Percentiles rank a stretch among this genome's conserved stretches.
These are phyloP conservation scores for Corbicula japonica DNA, from an alignment of 2,888 invertebrate species.

Conservation along the genomic window DNA sequence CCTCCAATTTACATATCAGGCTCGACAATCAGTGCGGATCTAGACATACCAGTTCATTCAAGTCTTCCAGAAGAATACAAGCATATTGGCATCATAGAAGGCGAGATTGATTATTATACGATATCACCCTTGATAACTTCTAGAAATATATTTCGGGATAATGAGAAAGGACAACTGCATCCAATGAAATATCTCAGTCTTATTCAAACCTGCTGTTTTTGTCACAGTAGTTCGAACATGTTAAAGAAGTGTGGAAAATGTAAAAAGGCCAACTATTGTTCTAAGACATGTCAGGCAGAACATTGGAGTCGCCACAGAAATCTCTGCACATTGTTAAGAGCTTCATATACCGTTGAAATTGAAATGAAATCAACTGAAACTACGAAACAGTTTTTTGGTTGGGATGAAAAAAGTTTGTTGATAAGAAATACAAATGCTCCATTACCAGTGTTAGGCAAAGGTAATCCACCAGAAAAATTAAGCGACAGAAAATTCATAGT, in stretches of 20 bases:
- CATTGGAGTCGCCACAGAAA: slow-evolving; percentile 44
- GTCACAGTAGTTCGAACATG: background rate
- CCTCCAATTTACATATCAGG: too few species aligned
- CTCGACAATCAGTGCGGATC: too few species aligned
- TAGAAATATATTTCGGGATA: slow-evolving; percentile 34
- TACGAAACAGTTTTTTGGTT: background rate
- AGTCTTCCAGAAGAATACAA: slow-evolving; percentile 11
- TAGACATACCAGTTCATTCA: too few species aligned
- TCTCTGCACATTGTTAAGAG: slow-evolving; percentile 31
- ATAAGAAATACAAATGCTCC: background rate
- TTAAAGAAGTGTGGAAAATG: slow-evolving; percentile 31
- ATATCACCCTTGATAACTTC: slow-evolving; percentile 36
- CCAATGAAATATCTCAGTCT: slow-evolving; percentile 15
- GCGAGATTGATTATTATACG: slow-evolving; percentile 28
- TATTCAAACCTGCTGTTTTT: slow-evolving; percentile 17
- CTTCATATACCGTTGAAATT: slow-evolving; percentile 23
- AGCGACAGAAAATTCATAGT: slow-evolving; percentile 41
- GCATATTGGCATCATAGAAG: slow-evolving; percentile 13
- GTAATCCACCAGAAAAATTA: slow-evolving; percentile 27
- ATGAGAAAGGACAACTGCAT: slow-evolving; percentile 33
- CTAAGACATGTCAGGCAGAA: slow-evolving; percentile 37
- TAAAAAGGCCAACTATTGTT: slow-evolving; percentile 40
- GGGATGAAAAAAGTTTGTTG: background rate
- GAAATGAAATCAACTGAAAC: slow-evolving; percentile 25
- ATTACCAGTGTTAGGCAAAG: slow-evolving; percentile 37